Conservation (phyloP, 2,113 vertebrate species). For the Haemorhous mexicanus region DNA sequence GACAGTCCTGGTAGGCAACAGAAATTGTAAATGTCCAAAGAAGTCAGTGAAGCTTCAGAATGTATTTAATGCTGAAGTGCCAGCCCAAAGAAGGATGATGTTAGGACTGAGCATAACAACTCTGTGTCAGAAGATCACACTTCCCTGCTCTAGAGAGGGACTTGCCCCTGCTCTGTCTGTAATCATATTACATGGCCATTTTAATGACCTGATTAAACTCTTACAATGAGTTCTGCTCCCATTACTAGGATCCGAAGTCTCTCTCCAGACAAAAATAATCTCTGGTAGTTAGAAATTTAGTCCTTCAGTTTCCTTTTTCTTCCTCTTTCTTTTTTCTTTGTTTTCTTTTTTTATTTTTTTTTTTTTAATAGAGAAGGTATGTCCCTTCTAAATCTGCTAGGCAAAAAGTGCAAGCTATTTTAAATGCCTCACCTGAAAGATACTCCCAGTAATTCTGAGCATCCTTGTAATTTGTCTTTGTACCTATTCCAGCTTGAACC, state of each 20-base stretch:
- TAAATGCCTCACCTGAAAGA: background rate
- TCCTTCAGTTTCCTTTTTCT: background rate
- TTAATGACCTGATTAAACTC: constrained; percentile 11
- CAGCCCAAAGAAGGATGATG: background rate
- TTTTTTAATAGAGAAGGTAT: background rate
- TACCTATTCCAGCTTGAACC: background rate
- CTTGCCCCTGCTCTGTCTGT: background rate
- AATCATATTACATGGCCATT: background rate
- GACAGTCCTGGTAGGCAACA: background rate
- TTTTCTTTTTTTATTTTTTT: background rate
- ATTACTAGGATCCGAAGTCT: background rate
- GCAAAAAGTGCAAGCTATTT: background rate
- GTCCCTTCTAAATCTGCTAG: background rate
- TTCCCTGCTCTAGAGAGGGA: background rate
- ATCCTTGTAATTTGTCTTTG: background rate
- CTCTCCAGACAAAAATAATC: background rate
- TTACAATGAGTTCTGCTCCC: background rate
- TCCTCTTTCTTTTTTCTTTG: fast-evolving
- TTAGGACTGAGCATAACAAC: background rate
- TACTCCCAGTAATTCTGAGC: background rate
- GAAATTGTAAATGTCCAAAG: background rate
- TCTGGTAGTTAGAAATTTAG: background rate
- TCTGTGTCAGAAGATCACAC: background rate
- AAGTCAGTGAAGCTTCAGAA: background rate
- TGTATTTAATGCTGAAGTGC: background rate